Evolutionary conservation across 2,113 vertebrate genomes (phyloP).

Genomic region (Petrocephalus microphthalmus): DNA sequence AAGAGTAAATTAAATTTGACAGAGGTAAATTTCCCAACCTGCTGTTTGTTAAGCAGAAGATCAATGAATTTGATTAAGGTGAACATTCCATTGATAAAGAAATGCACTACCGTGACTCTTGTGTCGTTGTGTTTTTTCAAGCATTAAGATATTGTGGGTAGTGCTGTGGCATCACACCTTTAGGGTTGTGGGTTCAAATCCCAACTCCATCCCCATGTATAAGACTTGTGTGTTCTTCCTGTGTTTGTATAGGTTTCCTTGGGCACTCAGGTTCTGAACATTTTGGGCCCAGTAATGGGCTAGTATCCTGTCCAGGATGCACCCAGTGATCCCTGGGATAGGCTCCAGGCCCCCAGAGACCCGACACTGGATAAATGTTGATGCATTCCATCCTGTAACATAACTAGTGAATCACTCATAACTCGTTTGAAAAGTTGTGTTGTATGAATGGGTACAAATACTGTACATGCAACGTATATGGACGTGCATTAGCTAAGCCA

Average conservation of each 20-base stretch:
- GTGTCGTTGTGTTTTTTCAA: neutral
- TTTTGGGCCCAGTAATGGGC: too few relatives aligned
- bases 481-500: too few relatives aligned
- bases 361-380: too few relatives aligned
- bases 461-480: too few relatives aligned
- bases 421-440: too few relatives aligned
- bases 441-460: too few relatives aligned
- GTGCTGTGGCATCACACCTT: neutral
- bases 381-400: too few relatives aligned
- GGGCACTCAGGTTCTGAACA: neutral
- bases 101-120: slow-evolving; percentile 7
- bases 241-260: neutral
- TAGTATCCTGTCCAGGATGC: too few relatives aligned
- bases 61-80: slow-evolving; percentile 24
- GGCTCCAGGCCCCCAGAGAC: too few relatives aligned
- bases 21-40: slow-evolving; percentile 15
- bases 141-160: neutral
- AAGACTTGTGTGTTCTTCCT: neutral
- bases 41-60: slow-evolving; percentile 10
- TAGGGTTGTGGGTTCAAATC: neutral
- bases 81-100: slow-evolving; percentile 14
- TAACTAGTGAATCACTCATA: too few relatives aligned
- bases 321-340: too few relatives aligned
- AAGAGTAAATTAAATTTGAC: slow-evolving; percentile 25
- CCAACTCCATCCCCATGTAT: neutral